phyloP scores from a whole-genome alignment of 2,113 vertebrate genomes.

The Poeciliopsis occidentalis region DNA sequence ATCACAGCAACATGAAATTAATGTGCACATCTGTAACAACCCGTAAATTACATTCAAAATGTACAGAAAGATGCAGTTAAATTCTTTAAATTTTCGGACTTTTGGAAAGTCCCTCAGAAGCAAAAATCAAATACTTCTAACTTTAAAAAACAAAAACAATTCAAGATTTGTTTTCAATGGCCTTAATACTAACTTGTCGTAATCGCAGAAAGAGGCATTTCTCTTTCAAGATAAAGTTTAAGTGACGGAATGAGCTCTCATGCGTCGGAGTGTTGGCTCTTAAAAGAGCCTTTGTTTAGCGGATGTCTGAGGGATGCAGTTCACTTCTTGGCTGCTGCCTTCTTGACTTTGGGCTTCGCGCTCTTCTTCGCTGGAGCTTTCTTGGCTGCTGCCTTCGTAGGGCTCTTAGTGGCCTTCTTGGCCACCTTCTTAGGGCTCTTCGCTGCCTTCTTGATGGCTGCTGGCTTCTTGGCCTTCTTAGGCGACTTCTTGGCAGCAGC shows the following conservation, averaged over 20 bases:
- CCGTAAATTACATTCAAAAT: too few species aligned
- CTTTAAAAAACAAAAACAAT: too few species aligned
- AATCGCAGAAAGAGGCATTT: too few species aligned
- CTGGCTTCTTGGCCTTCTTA: conserved; percentile 1
- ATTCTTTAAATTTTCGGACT: too few species aligned
- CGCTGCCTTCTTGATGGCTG: neutral
- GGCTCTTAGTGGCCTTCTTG: neutral
- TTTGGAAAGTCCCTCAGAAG: too few species aligned
- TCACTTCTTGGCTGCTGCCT: conserved; percentile 49
- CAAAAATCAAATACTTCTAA: too few species aligned
- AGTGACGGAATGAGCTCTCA: neutral
- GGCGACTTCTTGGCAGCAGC: conserved; percentile 4
- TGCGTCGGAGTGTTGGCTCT: conserved; percentile 20
- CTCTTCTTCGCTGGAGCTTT: neutral
- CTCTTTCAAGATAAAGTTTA: too few species aligned
- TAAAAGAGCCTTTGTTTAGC: conserved; percentile 34
- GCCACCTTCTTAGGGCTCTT: neutral
- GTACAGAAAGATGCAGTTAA: too few species aligned
- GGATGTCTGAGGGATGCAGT: neutral
- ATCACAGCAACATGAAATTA: too few species aligned
- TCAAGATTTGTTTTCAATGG: too few species aligned
- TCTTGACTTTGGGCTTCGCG: conserved; percentile 20
- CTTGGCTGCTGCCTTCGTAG: neutral
- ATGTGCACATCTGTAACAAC: too few species aligned
- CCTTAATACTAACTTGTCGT: too few species aligned